phyloP scores from a whole-genome alignment of 1,140 invertebrate species.

The Cryptotermes secundus region DNA sequence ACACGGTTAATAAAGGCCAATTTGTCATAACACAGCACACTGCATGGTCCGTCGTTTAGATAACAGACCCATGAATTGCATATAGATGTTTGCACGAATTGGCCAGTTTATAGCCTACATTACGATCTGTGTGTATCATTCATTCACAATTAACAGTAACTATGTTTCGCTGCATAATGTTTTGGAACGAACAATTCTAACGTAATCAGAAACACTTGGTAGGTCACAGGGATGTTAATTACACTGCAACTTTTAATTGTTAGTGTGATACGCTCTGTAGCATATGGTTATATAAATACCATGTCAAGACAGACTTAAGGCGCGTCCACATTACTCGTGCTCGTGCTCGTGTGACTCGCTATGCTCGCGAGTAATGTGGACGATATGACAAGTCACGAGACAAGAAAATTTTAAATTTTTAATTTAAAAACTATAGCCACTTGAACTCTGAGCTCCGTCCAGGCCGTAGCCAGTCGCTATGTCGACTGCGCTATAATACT shows the following conservation, averaged over 20 bases:
- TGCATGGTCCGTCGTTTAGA: neutral
- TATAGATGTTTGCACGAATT: neutral
- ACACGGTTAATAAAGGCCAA: neutral
- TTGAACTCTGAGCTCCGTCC: too few species aligned
- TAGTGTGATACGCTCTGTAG: neutral
- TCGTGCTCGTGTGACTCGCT: too few species aligned
- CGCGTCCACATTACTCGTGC: too few species aligned
- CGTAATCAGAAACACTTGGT: neutral
- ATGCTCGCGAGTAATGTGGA: too few species aligned
- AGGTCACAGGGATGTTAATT: neutral
- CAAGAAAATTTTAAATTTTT: too few species aligned
- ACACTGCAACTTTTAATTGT: neutral
- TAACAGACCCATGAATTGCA: neutral
- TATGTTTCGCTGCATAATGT: neutral
- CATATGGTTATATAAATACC: neutral
- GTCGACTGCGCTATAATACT: too few species aligned
- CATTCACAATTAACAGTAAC: neutral
- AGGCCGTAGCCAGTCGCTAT: too few species aligned
- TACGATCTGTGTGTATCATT: neutral
- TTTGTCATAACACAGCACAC: neutral
- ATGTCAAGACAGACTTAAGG: neutral
- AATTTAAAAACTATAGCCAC: too few species aligned
- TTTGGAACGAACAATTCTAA: neutral
- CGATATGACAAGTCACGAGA: too few species aligned
- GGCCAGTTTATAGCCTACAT: neutral